Evolutionary conservation across 2,113 vertebrate species (phyloP).

Genomic region (Scolopax mira): DNA sequence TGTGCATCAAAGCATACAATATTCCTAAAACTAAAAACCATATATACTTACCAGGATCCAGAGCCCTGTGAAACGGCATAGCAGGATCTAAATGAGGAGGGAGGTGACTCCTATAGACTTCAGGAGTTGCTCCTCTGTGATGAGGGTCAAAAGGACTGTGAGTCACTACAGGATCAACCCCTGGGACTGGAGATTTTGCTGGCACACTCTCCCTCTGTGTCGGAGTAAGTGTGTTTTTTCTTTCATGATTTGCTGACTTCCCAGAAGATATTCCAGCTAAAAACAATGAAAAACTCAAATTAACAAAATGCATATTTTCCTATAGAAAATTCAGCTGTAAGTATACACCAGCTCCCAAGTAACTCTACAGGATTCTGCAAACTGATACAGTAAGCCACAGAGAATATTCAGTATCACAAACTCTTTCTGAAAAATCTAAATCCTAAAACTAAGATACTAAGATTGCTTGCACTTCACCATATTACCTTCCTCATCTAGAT

Average conservation of each 20-base stretch:
- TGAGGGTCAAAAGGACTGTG: constrained; percentile 95
- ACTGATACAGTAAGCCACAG: neutral
- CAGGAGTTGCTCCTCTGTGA: constrained; percentile 82
- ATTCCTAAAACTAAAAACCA: neutral
- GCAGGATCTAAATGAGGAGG: constrained; percentile 88
- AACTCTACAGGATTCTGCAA: neutral
- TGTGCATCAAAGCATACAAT: neutral
- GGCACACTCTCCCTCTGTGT: constrained; percentile 91
- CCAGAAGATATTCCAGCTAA: constrained; percentile 83
- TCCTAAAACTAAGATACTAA: neutral
- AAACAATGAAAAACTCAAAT: neutral
- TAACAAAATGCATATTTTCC: neutral
- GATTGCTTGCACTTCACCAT: neutral
- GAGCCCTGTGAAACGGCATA: constrained; percentile 87
- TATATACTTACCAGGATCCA: constrained; percentile 86
- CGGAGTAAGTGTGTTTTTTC: constrained; percentile 91
- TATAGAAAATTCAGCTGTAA: neutral
- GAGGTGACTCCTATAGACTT: constrained; percentile 89
- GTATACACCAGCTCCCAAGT: neutral
- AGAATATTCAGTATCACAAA: neutral
- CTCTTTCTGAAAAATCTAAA: neutral
- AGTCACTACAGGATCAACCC: constrained; percentile 84
- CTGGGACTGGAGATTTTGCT: constrained; percentile 91
- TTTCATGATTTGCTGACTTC: constrained; percentile 88
- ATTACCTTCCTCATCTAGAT: neutral